phyloP scores from a whole-genome alignment of 2,888 invertebrate genomes.

The Coecobrya sp. region DNA sequence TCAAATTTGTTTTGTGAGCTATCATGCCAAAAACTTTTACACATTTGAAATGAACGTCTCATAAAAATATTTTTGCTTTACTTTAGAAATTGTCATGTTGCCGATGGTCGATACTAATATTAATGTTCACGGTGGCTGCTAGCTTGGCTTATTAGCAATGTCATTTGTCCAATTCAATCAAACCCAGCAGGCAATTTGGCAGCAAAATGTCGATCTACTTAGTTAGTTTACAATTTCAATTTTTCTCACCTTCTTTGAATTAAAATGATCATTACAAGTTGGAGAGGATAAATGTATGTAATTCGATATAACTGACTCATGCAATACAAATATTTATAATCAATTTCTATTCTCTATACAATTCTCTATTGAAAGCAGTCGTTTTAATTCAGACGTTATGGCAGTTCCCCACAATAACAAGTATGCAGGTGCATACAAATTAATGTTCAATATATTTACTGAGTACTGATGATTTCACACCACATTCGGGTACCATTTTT shows the following conservation, averaged over 20 bases:
- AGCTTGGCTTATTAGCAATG: constrained; percentile 24
- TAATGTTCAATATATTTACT: background rate
- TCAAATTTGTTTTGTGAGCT: constrained; percentile 57
- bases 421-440: constrained; percentile 12
- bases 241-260: constrained; percentile 26
- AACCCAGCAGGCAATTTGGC: constrained; percentile 50
- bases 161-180: too few species aligned
- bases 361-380: background rate
- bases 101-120: background rate
- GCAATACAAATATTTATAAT: too few species aligned
- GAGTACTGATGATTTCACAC: background rate
- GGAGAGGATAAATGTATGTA: background rate
- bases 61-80: background rate
- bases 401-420: background rate
- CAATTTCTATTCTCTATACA: too few species aligned
- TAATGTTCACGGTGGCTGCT: background rate
- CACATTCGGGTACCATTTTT: constrained; percentile 40
- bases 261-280: background rate
- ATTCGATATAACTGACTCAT: background rate
- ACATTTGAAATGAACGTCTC: background rate
- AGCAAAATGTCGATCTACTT: constrained; percentile 25
- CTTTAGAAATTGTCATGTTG: background rate
- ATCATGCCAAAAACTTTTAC: constrained; percentile 40
- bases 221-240: constrained; percentile 14
- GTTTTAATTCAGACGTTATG: background rate